phyloP scores from a whole-genome alignment of 1,140 invertebrate species.

The Teleopsis dalmanni region DNA sequence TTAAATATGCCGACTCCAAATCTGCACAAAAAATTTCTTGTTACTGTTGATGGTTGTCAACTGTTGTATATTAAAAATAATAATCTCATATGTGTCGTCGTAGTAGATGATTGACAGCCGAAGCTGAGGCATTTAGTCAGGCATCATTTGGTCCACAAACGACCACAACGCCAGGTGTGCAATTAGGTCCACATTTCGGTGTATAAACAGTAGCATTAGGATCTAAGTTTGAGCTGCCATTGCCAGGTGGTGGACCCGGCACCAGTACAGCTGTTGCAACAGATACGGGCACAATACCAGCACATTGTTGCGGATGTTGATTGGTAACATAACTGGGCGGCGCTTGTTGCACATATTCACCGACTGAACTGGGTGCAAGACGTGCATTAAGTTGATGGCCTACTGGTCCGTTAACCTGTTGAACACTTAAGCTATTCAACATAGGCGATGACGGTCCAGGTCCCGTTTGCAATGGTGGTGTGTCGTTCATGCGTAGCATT shows the following conservation, averaged over 20 bases:
- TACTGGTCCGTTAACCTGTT: constrained; percentile 11
- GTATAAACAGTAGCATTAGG: constrained; percentile 89
- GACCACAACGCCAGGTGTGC: constrained; percentile 7
- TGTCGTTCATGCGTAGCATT: constrained; percentile 42
- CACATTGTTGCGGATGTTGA: constrained; percentile 23
- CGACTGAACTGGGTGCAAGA: constrained; percentile 16
- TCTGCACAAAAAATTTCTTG: neutral
- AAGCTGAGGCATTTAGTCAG: constrained; percentile 21
- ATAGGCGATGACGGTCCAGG: constrained; percentile 37
- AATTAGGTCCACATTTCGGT: constrained; percentile 54
- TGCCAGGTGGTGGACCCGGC: constrained; percentile 21
- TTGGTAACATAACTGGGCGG: constrained; percentile 10
- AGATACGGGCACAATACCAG: constrained; percentile 30
- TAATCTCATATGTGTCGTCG: constrained; percentile 44
- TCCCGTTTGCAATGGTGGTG: constrained; percentile 35
- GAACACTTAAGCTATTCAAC: constrained; percentile 28
- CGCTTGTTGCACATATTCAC: constrained; percentile 32
- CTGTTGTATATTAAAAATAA: constrained; percentile 23
- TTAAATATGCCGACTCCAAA: too few species aligned
- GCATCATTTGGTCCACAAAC: constrained; percentile 33
- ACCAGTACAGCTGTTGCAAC: constrained; percentile 30
- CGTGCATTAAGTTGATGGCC: constrained; percentile 39
- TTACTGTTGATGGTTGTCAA: neutral
- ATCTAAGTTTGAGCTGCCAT: constrained; percentile 62
- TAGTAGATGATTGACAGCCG: constrained; percentile 18